A percentile compares a stretch with the other conserved stretches of the same genome.
Evolutionary conservation across 2,113 vertebrate genomes (phyloP).

Genomic region (Phyllopteryx taeniolatus): DNA sequence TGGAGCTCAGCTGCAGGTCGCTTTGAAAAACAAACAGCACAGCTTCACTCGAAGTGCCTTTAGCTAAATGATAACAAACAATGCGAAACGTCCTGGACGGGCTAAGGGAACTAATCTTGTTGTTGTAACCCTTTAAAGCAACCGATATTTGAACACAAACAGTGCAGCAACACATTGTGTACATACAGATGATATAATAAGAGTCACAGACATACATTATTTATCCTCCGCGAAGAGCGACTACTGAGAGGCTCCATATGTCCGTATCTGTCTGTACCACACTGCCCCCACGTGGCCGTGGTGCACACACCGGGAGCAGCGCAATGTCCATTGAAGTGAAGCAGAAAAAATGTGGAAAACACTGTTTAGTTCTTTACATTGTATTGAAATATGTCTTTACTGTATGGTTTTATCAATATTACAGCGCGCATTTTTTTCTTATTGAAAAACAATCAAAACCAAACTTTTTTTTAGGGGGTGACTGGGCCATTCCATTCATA

Average conservation of each 20-base stretch:
- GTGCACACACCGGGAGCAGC: neutral
- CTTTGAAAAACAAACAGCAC: slow-evolving; percentile 30
- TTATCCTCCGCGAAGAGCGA: neutral
- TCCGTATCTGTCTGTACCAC: neutral
- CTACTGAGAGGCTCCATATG: neutral
- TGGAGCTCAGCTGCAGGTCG: slow-evolving; percentile 91
- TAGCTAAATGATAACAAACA: neutral
- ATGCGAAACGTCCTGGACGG: too few species aligned
- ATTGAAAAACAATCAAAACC: too few species aligned
- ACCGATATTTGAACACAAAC: too few species aligned
- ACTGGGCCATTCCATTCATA: too few species aligned
- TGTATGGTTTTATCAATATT: too few species aligned
- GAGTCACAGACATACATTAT: neutral
- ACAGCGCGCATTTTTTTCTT: too few species aligned
- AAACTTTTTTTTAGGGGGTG: too few species aligned
- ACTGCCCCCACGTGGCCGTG: neutral
- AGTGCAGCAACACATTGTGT: too few species aligned
- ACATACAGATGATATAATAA: neutral
- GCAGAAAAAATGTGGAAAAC: too few species aligned
- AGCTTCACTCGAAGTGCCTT: neutral
- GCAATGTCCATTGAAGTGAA: neutral
- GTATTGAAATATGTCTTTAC: too few species aligned
- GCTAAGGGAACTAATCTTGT: neutral
- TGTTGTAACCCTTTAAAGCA: too few species aligned
- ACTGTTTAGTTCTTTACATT: too few species aligned